phyloP scores from a whole-genome alignment of 2,888 invertebrate species.

The Polyommatus iphigenia region DNA sequence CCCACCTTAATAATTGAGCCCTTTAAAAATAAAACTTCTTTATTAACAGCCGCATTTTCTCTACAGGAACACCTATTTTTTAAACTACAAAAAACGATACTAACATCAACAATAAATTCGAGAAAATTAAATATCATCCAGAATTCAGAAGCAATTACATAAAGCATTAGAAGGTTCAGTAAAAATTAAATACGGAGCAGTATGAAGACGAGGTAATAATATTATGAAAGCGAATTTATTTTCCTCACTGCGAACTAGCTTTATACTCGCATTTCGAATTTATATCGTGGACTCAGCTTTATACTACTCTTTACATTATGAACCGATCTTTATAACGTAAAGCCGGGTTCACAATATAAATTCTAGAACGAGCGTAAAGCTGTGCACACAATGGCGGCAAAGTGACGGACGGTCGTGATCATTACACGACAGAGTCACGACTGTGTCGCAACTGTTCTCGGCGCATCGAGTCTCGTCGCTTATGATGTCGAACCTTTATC shows the following conservation, averaged over 20 bases:
- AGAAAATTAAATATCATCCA: background rate
- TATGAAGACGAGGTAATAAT: background rate
- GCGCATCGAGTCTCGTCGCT: conserved; percentile 47
- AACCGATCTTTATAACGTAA: background rate
- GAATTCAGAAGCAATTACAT: background rate
- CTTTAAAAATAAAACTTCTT: no score
- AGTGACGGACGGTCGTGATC: conserved; percentile 44
- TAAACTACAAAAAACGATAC: background rate
- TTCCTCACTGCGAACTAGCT: background rate
- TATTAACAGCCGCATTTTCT: background rate
- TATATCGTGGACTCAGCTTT: background rate
- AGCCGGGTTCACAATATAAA: conserved; percentile 3
- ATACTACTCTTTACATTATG: background rate
- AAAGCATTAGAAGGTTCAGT: background rate
- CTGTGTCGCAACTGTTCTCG: conserved; percentile 58
- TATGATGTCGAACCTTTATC: conserved; percentile 22
- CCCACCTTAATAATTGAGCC: no score
- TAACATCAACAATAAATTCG: background rate
- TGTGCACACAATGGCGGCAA: conserved; percentile 38
- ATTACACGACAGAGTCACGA: conserved; percentile 65
- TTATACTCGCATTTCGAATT: background rate
- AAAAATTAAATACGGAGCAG: background rate
- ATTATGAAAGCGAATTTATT: background rate
- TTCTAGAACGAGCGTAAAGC: conserved; percentile 33
- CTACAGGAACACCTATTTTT: background rate